Conservation (phyloP, 1,140 invertebrate species). For the Hypothenemus hampei region DNA sequence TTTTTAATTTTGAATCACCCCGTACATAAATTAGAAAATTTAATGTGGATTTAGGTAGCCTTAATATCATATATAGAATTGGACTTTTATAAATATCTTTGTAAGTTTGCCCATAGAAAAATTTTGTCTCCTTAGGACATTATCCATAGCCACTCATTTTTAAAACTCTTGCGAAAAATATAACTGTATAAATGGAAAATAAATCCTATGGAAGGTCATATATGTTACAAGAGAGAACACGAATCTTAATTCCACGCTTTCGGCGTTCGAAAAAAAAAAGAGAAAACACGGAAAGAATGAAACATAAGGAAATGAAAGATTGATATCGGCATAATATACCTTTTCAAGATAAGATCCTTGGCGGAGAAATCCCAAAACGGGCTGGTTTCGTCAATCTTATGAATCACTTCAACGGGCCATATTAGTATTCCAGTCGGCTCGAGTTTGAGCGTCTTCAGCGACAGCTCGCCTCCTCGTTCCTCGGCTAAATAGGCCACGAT, state of each 20-base stretch:
- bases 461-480: slow-evolving; percentile 33
- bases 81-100: too few relatives aligned
- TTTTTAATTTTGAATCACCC: neutral
- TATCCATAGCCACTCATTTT: too few relatives aligned
- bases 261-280: too few relatives aligned
- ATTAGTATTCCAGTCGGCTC: slow-evolving; percentile 49
- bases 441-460: slow-evolving; percentile 34
- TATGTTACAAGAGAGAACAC: neutral
- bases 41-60: neutral
- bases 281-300: too few relatives aligned
- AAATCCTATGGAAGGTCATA: too few relatives aligned
- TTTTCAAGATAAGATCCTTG: slow-evolving; percentile 53
- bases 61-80: neutral
- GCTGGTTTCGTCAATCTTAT: slow-evolving; percentile 55
- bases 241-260: neutral
- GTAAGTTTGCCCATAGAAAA: too few relatives aligned
- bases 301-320: too few relatives aligned
- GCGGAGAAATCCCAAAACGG: slow-evolving; percentile 54
- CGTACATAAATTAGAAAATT: neutral
- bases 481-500: slow-evolving; percentile 54
- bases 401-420: slow-evolving; percentile 60
- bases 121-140: too few relatives aligned
- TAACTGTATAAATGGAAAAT: neutral
- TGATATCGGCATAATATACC: slow-evolving; percentile 36
- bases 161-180: too few relatives aligned